These are phyloP conservation scores for Scaptodrosophila latifasciaeformis DNA, from an alignment of 2,888 invertebrate genomes.

Conservation along the genomic window DNA sequence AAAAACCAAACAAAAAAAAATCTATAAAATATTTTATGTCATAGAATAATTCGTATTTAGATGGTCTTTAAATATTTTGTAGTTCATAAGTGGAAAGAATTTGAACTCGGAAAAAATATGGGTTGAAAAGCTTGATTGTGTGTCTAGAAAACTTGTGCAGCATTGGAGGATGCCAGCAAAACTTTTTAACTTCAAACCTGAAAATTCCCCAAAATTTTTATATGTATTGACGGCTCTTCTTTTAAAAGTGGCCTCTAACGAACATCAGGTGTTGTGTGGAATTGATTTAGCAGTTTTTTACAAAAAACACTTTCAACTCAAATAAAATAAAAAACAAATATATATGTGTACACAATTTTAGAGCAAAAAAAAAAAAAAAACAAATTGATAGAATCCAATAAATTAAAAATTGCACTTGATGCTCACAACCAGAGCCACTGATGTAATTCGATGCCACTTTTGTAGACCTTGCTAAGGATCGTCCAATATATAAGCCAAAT, in stretches of 20 bases:
- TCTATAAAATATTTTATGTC: conserved; percentile 6
- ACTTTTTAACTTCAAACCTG: conserved; percentile 6
- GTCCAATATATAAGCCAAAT: too few species aligned
- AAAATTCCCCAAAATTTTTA: conserved; percentile 4
- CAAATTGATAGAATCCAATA: background rate
- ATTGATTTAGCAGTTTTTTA: conserved; percentile 50
- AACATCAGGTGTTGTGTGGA: conserved; percentile 64
- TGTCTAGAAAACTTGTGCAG: conserved; percentile 29
- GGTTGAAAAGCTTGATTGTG: conserved; percentile 38
- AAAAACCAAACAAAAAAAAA: conserved; percentile 10
- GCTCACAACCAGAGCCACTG: conserved; percentile 71
- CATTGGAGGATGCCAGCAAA: conserved; percentile 64
- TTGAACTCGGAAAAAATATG: background rate
- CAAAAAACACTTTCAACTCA: conserved; percentile 1
- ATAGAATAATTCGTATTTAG: too few species aligned
- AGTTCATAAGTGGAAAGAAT: conserved; percentile 32
- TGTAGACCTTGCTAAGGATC: too few species aligned
- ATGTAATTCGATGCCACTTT: conserved; percentile 63
- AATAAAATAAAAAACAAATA: conserved; percentile 6
- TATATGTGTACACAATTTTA: conserved; percentile 19
- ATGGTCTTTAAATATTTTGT: conserved; percentile 18
- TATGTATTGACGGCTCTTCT: conserved; percentile 34
- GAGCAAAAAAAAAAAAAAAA: conserved; percentile 17
- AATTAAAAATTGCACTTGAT: conserved; percentile 47
- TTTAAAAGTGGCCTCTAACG: conserved; percentile 60